A percentile compares a stretch with the other conserved stretches of the same genome.
Conservation (phyloP, 2,797 vertebrate genomes). For the Scomberomorus guttatus region DNA sequence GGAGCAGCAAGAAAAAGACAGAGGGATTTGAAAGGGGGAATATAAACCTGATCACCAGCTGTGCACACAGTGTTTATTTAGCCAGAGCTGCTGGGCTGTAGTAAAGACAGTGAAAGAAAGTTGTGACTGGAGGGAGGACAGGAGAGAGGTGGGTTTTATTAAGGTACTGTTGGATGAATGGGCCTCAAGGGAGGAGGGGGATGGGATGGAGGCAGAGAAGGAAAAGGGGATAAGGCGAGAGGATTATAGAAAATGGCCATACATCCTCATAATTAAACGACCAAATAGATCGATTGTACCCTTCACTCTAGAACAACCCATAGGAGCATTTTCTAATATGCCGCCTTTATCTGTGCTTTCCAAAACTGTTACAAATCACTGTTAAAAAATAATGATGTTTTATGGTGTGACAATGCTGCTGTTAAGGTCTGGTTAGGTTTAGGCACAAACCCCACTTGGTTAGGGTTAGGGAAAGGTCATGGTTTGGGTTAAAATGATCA, state of each 20-base stretch:
- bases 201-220: not conserved
- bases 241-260: constrained; percentile 14
- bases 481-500: too few relatives aligned
- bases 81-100: constrained; percentile 46
- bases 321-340: too few relatives aligned
- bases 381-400: too few relatives aligned
- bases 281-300: too few relatives aligned
- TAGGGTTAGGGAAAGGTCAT: too few relatives aligned
- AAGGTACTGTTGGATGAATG: constrained; percentile 65
- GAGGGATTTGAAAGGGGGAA: constrained; percentile 59
- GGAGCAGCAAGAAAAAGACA: constrained; percentile 2
- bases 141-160: constrained; percentile 43
- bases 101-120: constrained; percentile 54
- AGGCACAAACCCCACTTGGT: too few relatives aligned
- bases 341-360: too few relatives aligned
- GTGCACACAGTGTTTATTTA: constrained; percentile 75
- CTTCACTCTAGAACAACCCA: too few relatives aligned
- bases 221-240: not conserved
- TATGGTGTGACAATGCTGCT: too few relatives aligned
- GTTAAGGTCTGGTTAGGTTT: too few relatives aligned
- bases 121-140: constrained; percentile 56
- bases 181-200: constrained; percentile 56
- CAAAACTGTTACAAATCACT: too few relatives aligned
- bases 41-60: constrained; percentile 78
- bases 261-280: too few relatives aligned